Base-by-base conservation (phyloP, 2,888 invertebrate species). In the Cordylochernes scorpioides region DNA sequence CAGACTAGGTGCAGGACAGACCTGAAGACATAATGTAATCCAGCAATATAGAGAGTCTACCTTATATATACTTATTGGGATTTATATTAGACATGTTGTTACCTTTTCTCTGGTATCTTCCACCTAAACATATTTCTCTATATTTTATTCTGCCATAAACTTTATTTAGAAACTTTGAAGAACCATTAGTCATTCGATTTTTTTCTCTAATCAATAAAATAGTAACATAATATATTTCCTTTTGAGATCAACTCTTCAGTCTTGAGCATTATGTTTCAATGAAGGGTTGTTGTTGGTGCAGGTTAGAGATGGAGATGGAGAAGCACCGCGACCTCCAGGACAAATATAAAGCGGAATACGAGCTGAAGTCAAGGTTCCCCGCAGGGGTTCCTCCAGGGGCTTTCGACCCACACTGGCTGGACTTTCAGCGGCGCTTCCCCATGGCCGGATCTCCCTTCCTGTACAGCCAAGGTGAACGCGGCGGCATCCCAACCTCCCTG, bases 311-410 rank as follows among this genome's bases (percentile, higher is more conserved):
- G 33, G 71, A 72, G 48, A 53, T 71, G 32, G 73, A 74, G 50
- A 72, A 73, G 39, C 57, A 72, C 27, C 50, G 45, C 5, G 54
- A 78, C 50, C 58, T 77, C 39, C 71, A 71, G 48, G 77, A 77
- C 46, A 61, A 78, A 40, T 60, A 84, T 39, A 80, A 84, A 56
- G 82, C 82, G 49, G 86, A 58, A 72, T 40, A 51, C 37, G 86
- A 57, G 65, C 64, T 52, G 63, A 67, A 55, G 41, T 49, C 52
- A 21, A 49, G 51, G 46, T 21, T 41, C 42, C 33, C 32, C 18
- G 36, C 39, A 37, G 10, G 24, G 14, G 63, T 63, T 37, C 64
- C 64, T 39, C 39, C 39, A 24, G 42, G 40, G 13, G 62, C 64
- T 12, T 34, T 56, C 27, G 58, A 58, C 41, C 58, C 61, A 12